Base-by-base conservation (phyloP, 2,797 vertebrate species). In the Phrynocephalus guinanensis region DNA sequence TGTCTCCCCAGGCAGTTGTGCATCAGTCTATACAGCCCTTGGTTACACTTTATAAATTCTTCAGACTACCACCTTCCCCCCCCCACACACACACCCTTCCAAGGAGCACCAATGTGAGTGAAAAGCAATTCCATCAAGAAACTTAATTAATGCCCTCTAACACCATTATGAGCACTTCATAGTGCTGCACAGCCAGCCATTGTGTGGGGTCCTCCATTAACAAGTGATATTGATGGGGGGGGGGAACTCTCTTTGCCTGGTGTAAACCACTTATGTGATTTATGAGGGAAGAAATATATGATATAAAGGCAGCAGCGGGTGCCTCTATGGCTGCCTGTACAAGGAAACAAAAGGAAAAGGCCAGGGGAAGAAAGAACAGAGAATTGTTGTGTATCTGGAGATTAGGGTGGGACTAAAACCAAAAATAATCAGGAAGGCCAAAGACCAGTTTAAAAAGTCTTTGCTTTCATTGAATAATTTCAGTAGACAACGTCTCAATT, bases 91-190 rank as follows among this genome's bases (percentile, higher is more conserved):
- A 44, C 38, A 38, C 33, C 38, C 38, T 44, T 85, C 66, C 60
- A 73, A 87, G 85, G 85, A 83, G 56, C 72, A 85, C 30, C 38
- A 38, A 38, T 73, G 86, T 33, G 30, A 91, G 16, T 60, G 84
- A 86, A 94, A 88, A 76, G 13, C 16, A 86, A 1, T 86, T 63
- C 87, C 50, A 22, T 26, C n/a, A 75, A 90, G 72, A 92, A 89
- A 72, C 4, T 8, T 78, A 80, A 91, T 92, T 87, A 91, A 87
- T 87, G 30, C 24, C 56, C 16, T 89, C 9, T 1, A 83, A 89
- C 68, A 80, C 16, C 56, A 70, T 86, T 93, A 80, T 92, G 91
- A 91, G 30, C 50, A 71, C 30, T 86, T 90, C n/a, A 7, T 6
- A 88, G 84, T 60, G 56, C 83, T 77, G 33, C 30, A 90, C 72